phyloP scores from a whole-genome alignment of 2,888 invertebrate genomes.

The Sinelater perroti region DNA sequence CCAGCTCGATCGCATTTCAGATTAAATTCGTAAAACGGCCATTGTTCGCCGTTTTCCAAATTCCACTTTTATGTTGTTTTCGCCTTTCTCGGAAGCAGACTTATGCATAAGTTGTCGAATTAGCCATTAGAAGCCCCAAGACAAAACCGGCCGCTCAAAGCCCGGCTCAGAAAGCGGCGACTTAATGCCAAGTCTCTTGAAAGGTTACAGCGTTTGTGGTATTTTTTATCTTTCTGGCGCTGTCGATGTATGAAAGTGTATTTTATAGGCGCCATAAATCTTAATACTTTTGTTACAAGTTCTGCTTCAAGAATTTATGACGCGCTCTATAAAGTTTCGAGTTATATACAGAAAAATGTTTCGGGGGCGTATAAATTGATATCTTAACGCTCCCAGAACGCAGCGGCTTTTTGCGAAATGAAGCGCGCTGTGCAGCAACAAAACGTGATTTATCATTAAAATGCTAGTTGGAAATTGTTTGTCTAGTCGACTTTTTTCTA shows the following conservation, averaged over 20 bases:
- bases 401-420: too few species aligned
- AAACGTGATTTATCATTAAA: too few species aligned
- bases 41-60: slow-evolving; percentile 6
- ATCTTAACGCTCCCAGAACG: slow-evolving; percentile 9
- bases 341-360: slow-evolving; percentile 34
- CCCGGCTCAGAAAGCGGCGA: slow-evolving; percentile 17
- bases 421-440: too few species aligned
- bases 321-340: slow-evolving; percentile 34
- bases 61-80: slow-evolving; percentile 4
- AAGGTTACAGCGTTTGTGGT: slow-evolving; percentile 35
- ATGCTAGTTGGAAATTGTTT: too few species aligned
- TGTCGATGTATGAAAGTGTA: slow-evolving; percentile 39
- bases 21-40: too few species aligned
- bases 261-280: slow-evolving; percentile 36
- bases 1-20: too few species aligned
- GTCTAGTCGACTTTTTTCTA: too few species aligned
- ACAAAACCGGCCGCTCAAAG: slow-evolving; percentile 7
- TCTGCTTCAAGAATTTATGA: slow-evolving; percentile 36
- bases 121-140: too few species aligned
- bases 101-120: slow-evolving; percentile 9
- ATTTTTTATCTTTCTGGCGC: slow-evolving; percentile 36
- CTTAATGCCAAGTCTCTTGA: slow-evolving; percentile 29
- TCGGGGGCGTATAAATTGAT: slow-evolving; percentile 26
- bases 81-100: slow-evolving; percentile 3
- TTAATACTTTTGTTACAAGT: slow-evolving; percentile 38